Evolutionary conservation across 1,140 invertebrate species (phyloP), one percentile per base, ranked within the genome.

Genomic region (Mycetomoellerius zeteki): DNA sequence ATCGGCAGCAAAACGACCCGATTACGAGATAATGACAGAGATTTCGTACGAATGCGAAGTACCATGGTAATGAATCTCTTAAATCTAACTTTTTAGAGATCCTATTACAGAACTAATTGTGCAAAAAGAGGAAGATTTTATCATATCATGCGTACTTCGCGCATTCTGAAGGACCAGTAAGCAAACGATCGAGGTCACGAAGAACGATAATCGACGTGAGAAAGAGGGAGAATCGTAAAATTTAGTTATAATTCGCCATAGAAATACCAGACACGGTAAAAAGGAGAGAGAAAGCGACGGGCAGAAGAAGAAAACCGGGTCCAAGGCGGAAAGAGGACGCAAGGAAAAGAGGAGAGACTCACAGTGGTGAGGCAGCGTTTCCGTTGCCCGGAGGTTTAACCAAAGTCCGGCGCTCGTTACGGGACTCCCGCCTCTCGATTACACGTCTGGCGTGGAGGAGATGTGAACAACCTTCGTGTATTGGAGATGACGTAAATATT

Each of bases 401-500:
- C 86, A 77, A 88, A 88, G 88, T 90, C 90, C 86, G 80, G 81
- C 80, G 90, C 89, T 91, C 86, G 85, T 92, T 92, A 91, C 88
- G 78, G 88, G 80, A 88, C 85, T 88, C 84, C 87, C 86, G 87
- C 62, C 85, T 69, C 87, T 85, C 86, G 90, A 89, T 93, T 92
- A 88, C 78, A 81, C 86, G 86, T 92, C 88, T 86, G 86, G 76
- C 86, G 88, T 82, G 89, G 77, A 54, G 71, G 64, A 81, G 89
- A 90, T 91, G 92, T 88, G 92, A 93, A 93, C 92, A 91, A 92
- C 92, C 92, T 93, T 87, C 87, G 69, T 73, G 84, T 77, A 93
- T 88, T 77, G 67, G 86, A 86, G 89, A 86, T 92, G 91, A 93
- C 89, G 91, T 92, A 93, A 93, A 93, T 92, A 93, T 93, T 93